Evolutionary conservation across 35 echinoderm and acorn worm species (phyloP), one percentile per base, ranked within the genome.

Genomic region (Ptychodera flava): DNA sequence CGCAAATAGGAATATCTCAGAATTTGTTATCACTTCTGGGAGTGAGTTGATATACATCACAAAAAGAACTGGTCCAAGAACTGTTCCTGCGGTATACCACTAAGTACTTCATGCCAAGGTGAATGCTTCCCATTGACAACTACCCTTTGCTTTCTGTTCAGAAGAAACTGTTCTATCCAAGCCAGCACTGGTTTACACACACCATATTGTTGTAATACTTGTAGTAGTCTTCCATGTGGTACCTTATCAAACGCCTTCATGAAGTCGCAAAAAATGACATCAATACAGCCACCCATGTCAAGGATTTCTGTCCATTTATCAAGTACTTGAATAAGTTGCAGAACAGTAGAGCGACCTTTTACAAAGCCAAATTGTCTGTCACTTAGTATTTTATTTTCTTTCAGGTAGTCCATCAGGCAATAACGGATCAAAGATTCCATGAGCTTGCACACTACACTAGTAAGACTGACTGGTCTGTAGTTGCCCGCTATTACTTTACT

Each of bases 181-280:
- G 45, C 45, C 22, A 64, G 22, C 45, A 64, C 45, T 64, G 45
- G 45, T 6, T 64, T 12, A 22, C 45, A 64, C 6, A 64, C 45
- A 12, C 45, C 45, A 64, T 64, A 64, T 64, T 64, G 27, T 83
- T 34, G 16, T 33, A 83, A 34, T 37, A 30, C 33, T 15, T 83
- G 82, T 34, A 83, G 16, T 33, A 83, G 34, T 27, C 34, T 22
- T 29, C 32, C 34, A 77, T n/a, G 85, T 77, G 85, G 85, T 15
- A 86, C 85, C 31, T 64, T 86, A 33, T 77, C 85, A 83, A 83
- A 83, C 35, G 82, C 82, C 35, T 83, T 83, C 82, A 83, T 83
- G 32, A 83, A 83, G 29, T 37, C 35, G 35, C 82, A 83, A 36
- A 34, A 83, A 35, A 37, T 33, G 27, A 83, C 82, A 83, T 83